These are phyloP conservation scores for Todus mexicanus DNA, from an alignment of 2,797 vertebrate genomes.

Conservation along the genomic window DNA sequence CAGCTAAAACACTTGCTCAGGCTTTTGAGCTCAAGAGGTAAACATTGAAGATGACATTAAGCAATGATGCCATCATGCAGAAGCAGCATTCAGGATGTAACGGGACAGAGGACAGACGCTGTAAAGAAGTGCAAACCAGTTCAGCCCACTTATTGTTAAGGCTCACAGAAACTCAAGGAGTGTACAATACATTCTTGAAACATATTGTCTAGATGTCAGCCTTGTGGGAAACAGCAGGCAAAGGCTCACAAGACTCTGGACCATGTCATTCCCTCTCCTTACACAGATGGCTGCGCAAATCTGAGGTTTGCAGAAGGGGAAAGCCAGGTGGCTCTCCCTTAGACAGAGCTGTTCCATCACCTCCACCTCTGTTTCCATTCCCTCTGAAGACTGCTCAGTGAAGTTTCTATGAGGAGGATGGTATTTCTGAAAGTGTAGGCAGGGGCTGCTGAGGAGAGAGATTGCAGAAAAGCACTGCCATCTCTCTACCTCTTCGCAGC, in stretches of 20 bases:
- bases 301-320: background rate
- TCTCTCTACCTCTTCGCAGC: background rate
- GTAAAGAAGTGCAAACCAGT: background rate
- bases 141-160: background rate
- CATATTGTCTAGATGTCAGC: background rate
- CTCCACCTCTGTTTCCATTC: background rate
- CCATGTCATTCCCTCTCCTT: background rate
- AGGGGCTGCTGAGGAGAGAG: background rate
- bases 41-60: background rate
- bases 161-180: background rate
- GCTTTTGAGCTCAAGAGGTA: background rate
- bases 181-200: background rate
- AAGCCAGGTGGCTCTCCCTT: background rate
- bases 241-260: background rate
- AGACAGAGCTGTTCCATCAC: too few relatives aligned
- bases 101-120: background rate
- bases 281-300: background rate
- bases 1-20: background rate
- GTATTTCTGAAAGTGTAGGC: background rate
- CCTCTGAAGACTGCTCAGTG: background rate
- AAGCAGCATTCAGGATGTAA: background rate
- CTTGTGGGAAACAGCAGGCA: background rate
- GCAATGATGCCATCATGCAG: background rate
- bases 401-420: background rate
- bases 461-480: background rate